A percentile compares a stretch with the other conserved stretches of the same genome.
phyloP scores from a whole-genome alignment of 2,888 invertebrate genomes.

The Celastrina argiolus region DNA sequence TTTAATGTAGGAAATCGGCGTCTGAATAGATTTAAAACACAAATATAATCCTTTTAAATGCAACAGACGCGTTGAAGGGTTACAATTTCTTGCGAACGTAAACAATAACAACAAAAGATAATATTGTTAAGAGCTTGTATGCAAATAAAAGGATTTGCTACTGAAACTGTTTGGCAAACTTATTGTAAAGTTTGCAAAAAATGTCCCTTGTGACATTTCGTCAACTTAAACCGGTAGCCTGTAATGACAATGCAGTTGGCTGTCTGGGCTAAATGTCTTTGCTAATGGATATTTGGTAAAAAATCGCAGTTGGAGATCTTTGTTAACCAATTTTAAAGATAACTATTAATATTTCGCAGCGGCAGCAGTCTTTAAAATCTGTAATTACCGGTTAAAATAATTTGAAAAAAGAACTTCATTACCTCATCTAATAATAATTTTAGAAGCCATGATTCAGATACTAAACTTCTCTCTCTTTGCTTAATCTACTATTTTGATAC shows the following conservation, averaged over 20 bases:
- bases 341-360: not conserved
- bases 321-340: not conserved
- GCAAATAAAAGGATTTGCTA: constrained; percentile 76
- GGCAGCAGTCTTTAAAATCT: too few relatives aligned
- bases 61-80: constrained; percentile 58
- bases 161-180: constrained; percentile 55
- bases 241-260: constrained; percentile 19
- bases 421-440: too few relatives aligned
- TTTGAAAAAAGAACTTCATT: too few relatives aligned
- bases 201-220: constrained; percentile 15
- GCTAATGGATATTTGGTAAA: not conserved
- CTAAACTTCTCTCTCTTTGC: too few relatives aligned
- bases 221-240: constrained; percentile 43
- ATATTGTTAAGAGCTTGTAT: constrained; percentile 63
- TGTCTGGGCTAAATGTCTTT: constrained; percentile 14
- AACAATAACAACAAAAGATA: constrained; percentile 47
- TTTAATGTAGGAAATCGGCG: not conserved
- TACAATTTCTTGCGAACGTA: constrained; percentile 53
- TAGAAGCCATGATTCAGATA: too few relatives aligned
- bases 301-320: not conserved
- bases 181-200: constrained; percentile 41
- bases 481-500: too few relatives aligned
- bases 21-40: constrained; percentile 13
- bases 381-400: too few relatives aligned
- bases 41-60: constrained; percentile 42